A percentile compares a stretch with the other conserved stretches of the same genome.
phyloP scores from a whole-genome alignment of 2,113 vertebrate species.

The Azemiops feae region DNA sequence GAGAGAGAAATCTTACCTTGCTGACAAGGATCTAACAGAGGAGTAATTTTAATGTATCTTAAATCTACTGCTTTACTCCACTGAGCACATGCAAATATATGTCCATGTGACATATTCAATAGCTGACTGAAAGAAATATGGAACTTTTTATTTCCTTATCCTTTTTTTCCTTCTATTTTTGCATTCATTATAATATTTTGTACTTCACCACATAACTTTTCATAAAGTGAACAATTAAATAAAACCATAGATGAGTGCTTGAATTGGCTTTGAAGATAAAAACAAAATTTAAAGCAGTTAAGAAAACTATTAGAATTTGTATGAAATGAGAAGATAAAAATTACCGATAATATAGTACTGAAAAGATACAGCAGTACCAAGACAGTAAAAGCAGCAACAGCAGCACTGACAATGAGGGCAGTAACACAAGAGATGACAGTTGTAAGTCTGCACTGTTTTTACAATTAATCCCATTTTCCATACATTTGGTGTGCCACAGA shows the following conservation, averaged over 20 bases:
- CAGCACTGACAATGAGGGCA: background rate
- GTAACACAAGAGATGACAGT: constrained; percentile 6
- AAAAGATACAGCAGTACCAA: background rate
- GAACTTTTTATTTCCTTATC: background rate
- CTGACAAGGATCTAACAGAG: background rate
- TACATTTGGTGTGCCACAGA: constrained; percentile 13
- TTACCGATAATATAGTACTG: background rate
- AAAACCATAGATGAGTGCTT: constrained; percentile 1
- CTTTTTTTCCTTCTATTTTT: background rate
- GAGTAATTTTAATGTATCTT: background rate
- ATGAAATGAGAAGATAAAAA: constrained; percentile 1
- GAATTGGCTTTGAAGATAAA: constrained; percentile 19
- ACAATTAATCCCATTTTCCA: constrained; percentile 26
- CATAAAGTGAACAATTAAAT: constrained; percentile 19
- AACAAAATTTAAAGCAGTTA: constrained; percentile 3
- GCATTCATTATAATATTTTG: constrained; percentile 21
- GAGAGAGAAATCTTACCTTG: background rate
- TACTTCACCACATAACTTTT: background rate
- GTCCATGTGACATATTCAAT: background rate
- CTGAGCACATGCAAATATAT: background rate
- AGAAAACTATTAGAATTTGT: background rate
- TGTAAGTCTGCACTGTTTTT: constrained; percentile 10
- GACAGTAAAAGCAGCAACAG: background rate
- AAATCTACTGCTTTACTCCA: background rate
- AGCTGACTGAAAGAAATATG: background rate